Conservation (phyloP, 2,797 vertebrate genomes). For the Eulemur albifrons region DNA sequence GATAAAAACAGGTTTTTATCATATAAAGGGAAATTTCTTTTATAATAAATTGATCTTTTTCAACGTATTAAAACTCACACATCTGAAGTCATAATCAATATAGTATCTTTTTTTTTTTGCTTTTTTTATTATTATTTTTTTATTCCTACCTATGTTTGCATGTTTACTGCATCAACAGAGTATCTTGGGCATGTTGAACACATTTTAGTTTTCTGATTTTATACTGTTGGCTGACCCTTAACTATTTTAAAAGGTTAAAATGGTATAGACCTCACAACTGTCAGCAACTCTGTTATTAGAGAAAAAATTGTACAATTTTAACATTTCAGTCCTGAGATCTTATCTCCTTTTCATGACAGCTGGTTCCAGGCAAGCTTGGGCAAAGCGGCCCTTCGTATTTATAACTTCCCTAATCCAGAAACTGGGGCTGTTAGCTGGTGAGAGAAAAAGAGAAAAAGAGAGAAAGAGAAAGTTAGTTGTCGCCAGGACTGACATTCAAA, state of each 20-base stretch:
- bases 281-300: slow-evolving; percentile 61
- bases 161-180: not conserved
- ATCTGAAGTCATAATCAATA: not conserved
- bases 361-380: not conserved
- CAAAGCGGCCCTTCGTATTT: not conserved
- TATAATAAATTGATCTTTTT: not conserved
- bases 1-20: not conserved
- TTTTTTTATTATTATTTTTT: too few relatives aligned
- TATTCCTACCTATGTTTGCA: too few relatives aligned
- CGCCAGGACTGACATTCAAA: not conserved
- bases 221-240: slow-evolving; percentile 49
- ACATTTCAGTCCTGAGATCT: slow-evolving; percentile 35
- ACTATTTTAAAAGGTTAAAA: slow-evolving; percentile 24
- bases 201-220: slow-evolving; percentile 10
- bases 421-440: not conserved
- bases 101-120: too few relatives aligned
- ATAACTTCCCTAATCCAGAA: not conserved
- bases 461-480: not conserved
- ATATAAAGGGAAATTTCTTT: not conserved
- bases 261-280: not conserved
- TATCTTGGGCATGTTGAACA: not conserved
- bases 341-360: not conserved
- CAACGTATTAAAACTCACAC: not conserved
- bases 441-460: not conserved
- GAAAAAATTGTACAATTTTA: not conserved